Base-by-base conservation (phyloP, 2,888 invertebrate species). In the Metopia argyrocephala region DNA sequence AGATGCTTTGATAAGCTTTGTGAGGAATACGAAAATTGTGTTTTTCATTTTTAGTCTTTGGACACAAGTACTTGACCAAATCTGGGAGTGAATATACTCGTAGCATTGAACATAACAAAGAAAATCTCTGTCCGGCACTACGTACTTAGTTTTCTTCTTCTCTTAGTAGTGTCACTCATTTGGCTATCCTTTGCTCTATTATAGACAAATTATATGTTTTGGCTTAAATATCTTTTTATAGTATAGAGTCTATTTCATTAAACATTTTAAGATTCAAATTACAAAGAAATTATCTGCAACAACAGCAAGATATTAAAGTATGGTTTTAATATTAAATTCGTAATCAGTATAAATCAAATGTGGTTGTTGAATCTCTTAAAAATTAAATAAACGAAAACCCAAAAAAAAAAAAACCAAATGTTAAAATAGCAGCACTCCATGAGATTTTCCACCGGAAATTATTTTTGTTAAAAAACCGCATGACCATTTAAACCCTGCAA, bases 61-160 rank as follows among this genome's bases (percentile, higher is more conserved):
- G n/a, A 70, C 50, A 52, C 23, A 48, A 71, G 21, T 45, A 54
- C 62, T 54, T 54, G 70, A 52, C 50, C 62, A 46, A 23, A 20
- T 59, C 59, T 25, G 25, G 4, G 25, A 27, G 56, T 28, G 21
- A 27, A n/a, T n/a, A n/a, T n/a, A n/a, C n/a, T n/a, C n/a, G 38
- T 54, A 62, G 28, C 62, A 20, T 21, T 28, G 56, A 64, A 31
- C 12, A 21, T 27, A 62, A 71, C 62, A 71, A 71, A 71, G 62
- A 68, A 71, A 54, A 54, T 45, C 4, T 3, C 1, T 31, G n/a
- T n/a, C n/a, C 15, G 15, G 9, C 15, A 4, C 2, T 12, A 3
- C 2, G 12, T 4, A 38, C 15, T 38, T 38, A 1, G 7, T 12
- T 31, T 12, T 12, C 31, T 31, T 31, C 7, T 0, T 12, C 31